Evolutionary conservation across 2,113 vertebrate genomes (phyloP), one percentile per base, ranked within the genome.

Genomic region (Phalacrocorax brasilianus): DNA sequence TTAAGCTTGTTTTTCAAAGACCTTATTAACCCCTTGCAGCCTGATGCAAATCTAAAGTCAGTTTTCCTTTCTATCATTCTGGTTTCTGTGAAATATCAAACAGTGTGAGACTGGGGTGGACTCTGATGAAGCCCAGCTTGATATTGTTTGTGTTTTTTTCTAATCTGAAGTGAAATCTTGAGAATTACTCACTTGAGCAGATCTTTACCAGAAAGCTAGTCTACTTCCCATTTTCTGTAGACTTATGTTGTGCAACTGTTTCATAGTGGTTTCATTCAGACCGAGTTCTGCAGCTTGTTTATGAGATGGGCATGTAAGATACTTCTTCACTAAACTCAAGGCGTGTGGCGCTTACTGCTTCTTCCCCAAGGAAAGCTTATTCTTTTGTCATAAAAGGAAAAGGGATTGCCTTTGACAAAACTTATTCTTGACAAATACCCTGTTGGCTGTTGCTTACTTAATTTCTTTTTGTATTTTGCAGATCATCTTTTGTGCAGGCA

Each of bases 21-120:
- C 7, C 6, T 75, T 67, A 21, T 93, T 93, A 89, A 85, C 77
- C 35, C 22, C 9, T 77, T 88, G 50, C 32, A 82, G 21, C 8
- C 44, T 49, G 45, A 49, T 61, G 7, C 2, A 16, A 91, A 88
- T 73, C 76, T 75, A 73, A 92, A 76, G 9, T 23, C 27, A 18
- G 6, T 65, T 89, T 87, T 77, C 9, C 30, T 12, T 70, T 84
- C 20, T 22, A 1, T 35, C 19, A 12, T 75, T 78, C 21, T 50
- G 18, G 18, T 52, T 74, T 84, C 27, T 58, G 27, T 68, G 63
- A 85, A 85, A 35, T 53, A 88, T 8, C 19, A 42, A 63, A 52
- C 0, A 0, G 8, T 20, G 5, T 0, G 1, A 89, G 32, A 45
- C 4, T 26, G n/a, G 2, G 16, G 12, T 40, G 14, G 44, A 72